Evolutionary conservation across 2,888 invertebrate genomes (phyloP).

Genomic region (Mimachlamys varia): DNA sequence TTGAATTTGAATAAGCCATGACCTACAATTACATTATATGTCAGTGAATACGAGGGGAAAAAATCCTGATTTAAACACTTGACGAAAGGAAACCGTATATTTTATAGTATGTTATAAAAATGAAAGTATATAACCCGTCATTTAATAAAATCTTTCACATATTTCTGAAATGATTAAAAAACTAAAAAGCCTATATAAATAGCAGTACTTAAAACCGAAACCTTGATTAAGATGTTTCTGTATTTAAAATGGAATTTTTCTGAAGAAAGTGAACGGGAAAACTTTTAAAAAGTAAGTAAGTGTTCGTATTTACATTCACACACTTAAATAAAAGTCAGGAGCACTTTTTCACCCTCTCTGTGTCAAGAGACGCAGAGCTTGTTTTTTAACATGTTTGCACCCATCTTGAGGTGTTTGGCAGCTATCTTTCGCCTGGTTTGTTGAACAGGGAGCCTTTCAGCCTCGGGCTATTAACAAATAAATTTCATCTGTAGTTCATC

Average conservation of each 20-base stretch:
- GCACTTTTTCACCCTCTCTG: background rate
- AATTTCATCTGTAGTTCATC: slow-evolving; percentile 28
- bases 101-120: background rate
- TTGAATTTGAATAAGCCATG: background rate
- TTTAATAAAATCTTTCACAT: background rate
- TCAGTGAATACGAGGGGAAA: background rate
- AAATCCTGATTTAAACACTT: background rate
- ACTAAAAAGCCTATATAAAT: background rate
- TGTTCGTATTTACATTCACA: background rate
- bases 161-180: background rate
- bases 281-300: background rate
- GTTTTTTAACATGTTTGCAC: background rate
- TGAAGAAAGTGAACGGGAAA: background rate
- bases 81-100: background rate
- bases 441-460: slow-evolving; percentile 16
- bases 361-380: slow-evolving; percentile 11
- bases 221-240: background rate
- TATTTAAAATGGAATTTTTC: background rate
- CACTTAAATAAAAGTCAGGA: slow-evolving; percentile 9
- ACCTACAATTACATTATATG: background rate
- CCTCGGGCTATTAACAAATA: slow-evolving; percentile 28
- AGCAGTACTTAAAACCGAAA: background rate
- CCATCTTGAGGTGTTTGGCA: background rate
- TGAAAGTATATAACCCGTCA: background rate
- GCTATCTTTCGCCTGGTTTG: background rate